These are phyloP conservation scores for Drosophila stalkeri DNA, from an alignment of 2,888 invertebrate genomes.

Conservation along the genomic window DNA sequence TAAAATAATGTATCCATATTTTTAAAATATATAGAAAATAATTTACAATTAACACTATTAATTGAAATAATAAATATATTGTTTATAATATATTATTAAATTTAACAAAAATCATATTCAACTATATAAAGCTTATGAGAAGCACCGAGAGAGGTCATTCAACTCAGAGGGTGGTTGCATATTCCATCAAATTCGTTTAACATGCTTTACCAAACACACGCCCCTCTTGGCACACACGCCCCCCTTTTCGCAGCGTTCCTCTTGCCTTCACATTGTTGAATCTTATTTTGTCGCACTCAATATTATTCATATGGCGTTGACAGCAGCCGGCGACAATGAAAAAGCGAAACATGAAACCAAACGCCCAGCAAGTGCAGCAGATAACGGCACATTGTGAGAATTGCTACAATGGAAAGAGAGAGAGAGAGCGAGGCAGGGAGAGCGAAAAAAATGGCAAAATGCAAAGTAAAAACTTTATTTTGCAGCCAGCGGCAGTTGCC, in stretches of 20 bases:
- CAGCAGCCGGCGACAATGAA: conserved; percentile 58
- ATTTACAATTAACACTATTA: neutral
- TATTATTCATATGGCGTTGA: conserved; percentile 73
- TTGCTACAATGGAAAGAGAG: conserved; percentile 25
- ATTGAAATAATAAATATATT: neutral
- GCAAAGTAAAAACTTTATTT: conserved; percentile 44
- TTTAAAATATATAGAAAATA: no score
- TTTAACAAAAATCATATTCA: neutral
- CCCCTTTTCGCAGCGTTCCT: neutral
- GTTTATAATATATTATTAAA: neutral
- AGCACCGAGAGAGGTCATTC: conserved; percentile 11
- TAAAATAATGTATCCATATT: neutral
- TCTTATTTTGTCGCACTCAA: conserved; percentile 46
- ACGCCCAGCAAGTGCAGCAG: conserved; percentile 68
- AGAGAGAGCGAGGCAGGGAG: neutral
- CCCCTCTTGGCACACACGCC: neutral
- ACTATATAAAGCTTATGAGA: neutral
- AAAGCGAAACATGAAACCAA: conserved; percentile 70
- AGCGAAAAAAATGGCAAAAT: conserved; percentile 34
- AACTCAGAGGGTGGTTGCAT: conserved; percentile 16
- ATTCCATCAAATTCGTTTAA: conserved; percentile 21
- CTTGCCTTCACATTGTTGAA: conserved; percentile 19
- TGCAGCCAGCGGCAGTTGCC: conserved; percentile 31
- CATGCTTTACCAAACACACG: neutral
- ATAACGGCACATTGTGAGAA: conserved; percentile 72